Percentiles rank a stretch among this genome's conserved stretches.
These are phyloP conservation scores for Lepidurus couesii DNA, from an alignment of 1,140 invertebrate genomes.

Conservation along the genomic window DNA sequence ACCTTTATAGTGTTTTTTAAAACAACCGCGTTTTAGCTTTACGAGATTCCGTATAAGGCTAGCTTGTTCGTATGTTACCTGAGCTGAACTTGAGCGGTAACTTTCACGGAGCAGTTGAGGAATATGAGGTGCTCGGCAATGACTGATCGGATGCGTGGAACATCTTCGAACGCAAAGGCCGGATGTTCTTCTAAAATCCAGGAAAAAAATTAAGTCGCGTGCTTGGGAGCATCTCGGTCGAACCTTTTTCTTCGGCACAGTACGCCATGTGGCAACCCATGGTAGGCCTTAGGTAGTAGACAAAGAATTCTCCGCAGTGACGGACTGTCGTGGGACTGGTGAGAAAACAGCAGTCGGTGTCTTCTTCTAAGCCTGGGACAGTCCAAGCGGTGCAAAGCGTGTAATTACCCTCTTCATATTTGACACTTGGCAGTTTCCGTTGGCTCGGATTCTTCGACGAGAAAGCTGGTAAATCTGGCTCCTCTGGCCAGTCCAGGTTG, in stretches of 20 bases:
- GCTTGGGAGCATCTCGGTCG: not conserved
- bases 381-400: not conserved
- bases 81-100: not conserved
- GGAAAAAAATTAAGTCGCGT: not conserved
- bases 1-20: not conserved
- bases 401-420: not conserved
- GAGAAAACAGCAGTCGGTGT: constrained; percentile 33
- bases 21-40: not conserved
- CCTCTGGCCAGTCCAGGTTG: constrained; percentile 23
- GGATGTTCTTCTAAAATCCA: not conserved
- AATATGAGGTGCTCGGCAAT: not conserved
- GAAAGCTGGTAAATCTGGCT: not conserved
- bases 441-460: not conserved
- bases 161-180: not conserved
- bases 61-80: not conserved
- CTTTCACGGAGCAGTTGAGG: not conserved
- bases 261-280: constrained; percentile 35
- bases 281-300: constrained; percentile 34
- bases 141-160: not conserved
- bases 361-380: constrained; percentile 6
- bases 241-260: constrained; percentile 32
- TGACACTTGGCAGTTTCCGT: not conserved
- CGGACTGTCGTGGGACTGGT: constrained; percentile 28
- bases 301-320: constrained; percentile 31
- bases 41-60: not conserved